Evolutionary conservation across 1,140 invertebrate genomes (phyloP), one percentile per base, ranked within the genome.

Genomic region (Pectinophora gossypiella): DNA sequence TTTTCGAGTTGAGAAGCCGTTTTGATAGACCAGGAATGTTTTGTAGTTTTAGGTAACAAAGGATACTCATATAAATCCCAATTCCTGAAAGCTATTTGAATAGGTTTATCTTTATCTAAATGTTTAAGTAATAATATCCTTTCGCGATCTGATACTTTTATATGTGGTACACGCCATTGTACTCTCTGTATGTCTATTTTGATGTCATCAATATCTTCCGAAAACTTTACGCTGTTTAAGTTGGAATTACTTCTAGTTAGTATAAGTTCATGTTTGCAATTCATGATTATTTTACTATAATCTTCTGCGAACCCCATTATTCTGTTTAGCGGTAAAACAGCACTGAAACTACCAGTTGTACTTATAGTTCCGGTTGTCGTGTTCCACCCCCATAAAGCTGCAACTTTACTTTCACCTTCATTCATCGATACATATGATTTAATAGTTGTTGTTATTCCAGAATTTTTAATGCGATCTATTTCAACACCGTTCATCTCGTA

Each of bases 231-330:
- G n/a, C 23, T 22, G 36, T 71, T 66, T 2, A 53, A 18, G 68
- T 85, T 68, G 5, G 49, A 67, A 23, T 62, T 74, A 5, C 69
- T 40, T 54, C 78, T 61, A 19, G 74, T 73, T 19, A 89, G 56
- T 63, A 89, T 71, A 13, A 89, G 48, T 63, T 89, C 82, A 64
- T 87, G 84, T 64, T 84, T 82, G 48, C 61, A 65, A 59, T 88
- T 88, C 5, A 85, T 43, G 15, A 88, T 59, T 36, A 89, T 76
- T 69, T 78, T 77, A 47, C 65, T 61, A 68, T 85, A 89, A 64
- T 89, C 85, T 66, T 89, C 81, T 43, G 76, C 76, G 64, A 89
- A 87, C 12, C 84, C 81, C 1, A 87, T 54, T 0, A 87, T 35
- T 36, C 76, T 54, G 40, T 60, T 74, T 13, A 89, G 44, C 5